Evolutionary conservation across 2,888 invertebrate genomes (phyloP).

Genomic region (Synergus japonicus): DNA sequence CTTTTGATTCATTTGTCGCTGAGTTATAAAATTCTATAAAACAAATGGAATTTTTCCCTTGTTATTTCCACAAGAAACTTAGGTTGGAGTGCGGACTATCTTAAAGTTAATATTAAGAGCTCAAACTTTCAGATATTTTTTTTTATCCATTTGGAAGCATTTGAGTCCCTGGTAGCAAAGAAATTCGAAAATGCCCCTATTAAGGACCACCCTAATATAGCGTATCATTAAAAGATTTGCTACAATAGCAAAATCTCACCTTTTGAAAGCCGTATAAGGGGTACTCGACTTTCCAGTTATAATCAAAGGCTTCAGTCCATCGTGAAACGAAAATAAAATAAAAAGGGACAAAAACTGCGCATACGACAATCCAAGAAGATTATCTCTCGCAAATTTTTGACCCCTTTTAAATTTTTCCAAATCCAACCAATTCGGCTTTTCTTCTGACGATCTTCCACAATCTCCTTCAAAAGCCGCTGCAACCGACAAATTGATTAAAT

Average conservation of each 20-base stretch:
- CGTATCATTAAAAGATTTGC: no score
- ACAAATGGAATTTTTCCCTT: no score
- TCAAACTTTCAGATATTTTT: no score
- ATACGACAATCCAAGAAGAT: slow-evolving; percentile 71
- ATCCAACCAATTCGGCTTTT: slow-evolving; percentile 76
- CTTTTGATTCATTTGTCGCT: no score
- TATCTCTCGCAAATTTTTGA: slow-evolving; percentile 76
- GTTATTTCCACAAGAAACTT: no score
- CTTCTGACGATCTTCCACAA: slow-evolving; percentile 57
- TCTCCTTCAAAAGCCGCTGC: slow-evolving; percentile 58
- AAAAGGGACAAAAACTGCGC: slow-evolving; percentile 75
- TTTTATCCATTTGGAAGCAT: no score
- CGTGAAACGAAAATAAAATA: slow-evolving; percentile 74
- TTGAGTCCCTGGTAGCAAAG: no score
- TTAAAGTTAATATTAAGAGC: no score
- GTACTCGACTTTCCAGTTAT: slow-evolving; percentile 78
- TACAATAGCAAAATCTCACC: slow-evolving; percentile 50
- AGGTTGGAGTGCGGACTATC: no score
- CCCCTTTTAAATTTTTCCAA: slow-evolving; percentile 76
- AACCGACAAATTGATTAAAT: slow-evolving; percentile 25
- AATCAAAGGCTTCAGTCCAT: slow-evolving; percentile 77
- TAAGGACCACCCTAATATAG: no score
- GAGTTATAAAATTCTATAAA: no score
- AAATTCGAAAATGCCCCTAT: no score
- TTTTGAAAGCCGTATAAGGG: slow-evolving; percentile 76